phyloP scores from a whole-genome alignment of 2,888 invertebrate species.

The Homarus gammarus region DNA sequence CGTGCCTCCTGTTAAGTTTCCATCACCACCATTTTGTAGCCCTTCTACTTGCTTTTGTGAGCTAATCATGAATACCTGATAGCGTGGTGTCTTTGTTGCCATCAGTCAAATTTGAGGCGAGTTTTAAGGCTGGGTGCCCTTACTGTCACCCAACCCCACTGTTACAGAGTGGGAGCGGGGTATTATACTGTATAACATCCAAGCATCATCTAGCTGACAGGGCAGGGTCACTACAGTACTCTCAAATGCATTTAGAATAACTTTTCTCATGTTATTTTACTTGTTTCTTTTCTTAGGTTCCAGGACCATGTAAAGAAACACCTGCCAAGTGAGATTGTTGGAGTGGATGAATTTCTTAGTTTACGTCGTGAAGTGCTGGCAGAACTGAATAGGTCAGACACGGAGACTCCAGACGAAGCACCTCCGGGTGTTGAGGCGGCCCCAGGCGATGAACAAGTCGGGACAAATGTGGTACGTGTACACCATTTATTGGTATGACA shows the following conservation, averaged over 20 bases:
- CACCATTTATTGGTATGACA: not conserved
- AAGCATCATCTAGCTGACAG: no score
- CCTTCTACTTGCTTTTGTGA: no score
- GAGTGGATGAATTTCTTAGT: conserved; percentile 69
- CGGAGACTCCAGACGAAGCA: conserved; percentile 71
- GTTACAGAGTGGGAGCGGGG: not conserved
- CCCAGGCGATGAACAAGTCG: conserved; percentile 69
- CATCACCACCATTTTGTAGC: no score
- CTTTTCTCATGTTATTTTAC: not conserved
- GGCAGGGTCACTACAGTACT: no score
- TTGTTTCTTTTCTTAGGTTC: conserved; percentile 51
- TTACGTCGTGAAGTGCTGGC: conserved; percentile 63
- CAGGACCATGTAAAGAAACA: conserved; percentile 73
- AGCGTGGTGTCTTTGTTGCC: no score
- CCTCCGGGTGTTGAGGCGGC: conserved; percentile 75
- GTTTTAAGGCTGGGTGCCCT: no score
- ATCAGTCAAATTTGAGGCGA: no score
- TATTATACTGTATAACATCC: no score
- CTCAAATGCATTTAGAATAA: no score
- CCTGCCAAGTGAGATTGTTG: conserved; percentile 69
- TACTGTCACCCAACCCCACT: not conserved
- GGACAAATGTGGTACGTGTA: conserved; percentile 63
- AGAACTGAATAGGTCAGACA: conserved; percentile 64
- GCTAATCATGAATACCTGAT: no score
- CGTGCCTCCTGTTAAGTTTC: no score